Conservation (phyloP, 1,140 invertebrate species). For the Aphelinus atriplicis region DNA sequence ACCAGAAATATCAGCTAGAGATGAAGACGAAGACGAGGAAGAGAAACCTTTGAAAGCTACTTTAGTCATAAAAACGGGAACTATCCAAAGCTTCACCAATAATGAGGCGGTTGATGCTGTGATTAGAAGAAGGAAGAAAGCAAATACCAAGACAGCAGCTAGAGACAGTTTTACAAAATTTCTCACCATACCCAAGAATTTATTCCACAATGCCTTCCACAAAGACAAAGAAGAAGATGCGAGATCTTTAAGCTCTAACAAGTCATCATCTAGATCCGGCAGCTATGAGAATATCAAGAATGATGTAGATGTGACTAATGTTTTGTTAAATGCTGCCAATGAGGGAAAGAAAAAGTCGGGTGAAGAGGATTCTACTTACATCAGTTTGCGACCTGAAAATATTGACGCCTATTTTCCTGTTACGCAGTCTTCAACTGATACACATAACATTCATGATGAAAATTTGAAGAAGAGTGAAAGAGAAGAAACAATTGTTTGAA, state of each 20-base stretch:
- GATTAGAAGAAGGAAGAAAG: conserved; percentile 40
- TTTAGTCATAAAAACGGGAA: conserved; percentile 59
- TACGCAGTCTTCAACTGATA: neutral
- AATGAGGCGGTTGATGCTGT: conserved; percentile 35
- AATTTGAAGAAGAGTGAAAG: neutral
- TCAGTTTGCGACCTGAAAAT: conserved; percentile 40
- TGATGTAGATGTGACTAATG: conserved; percentile 35
- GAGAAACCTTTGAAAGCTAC: conserved; percentile 57
- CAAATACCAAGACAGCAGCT: conserved; percentile 37
- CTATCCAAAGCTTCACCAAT: conserved; percentile 54
- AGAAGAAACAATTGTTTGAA: conserved; percentile 14
- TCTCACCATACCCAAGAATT: conserved; percentile 57
- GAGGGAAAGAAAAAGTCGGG: conserved; percentile 27
- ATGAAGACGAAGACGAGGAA: conserved; percentile 40
- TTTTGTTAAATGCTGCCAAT: conserved; percentile 22
- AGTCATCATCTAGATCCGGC: conserved; percentile 48
- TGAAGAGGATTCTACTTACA: conserved; percentile 24
- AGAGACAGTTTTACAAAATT: conserved; percentile 58
- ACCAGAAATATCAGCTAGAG: conserved; percentile 31
- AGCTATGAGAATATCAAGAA: conserved; percentile 47
- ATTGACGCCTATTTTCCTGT: conserved; percentile 10
- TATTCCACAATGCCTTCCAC: conserved; percentile 59
- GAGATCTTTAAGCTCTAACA: conserved; percentile 37
- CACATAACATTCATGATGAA: neutral
- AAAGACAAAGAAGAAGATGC: conserved; percentile 49